These are phyloP conservation scores for Gambusia yucatana DNA, from an alignment of 2,797 vertebrate genomes.

Conservation along the genomic window DNA sequence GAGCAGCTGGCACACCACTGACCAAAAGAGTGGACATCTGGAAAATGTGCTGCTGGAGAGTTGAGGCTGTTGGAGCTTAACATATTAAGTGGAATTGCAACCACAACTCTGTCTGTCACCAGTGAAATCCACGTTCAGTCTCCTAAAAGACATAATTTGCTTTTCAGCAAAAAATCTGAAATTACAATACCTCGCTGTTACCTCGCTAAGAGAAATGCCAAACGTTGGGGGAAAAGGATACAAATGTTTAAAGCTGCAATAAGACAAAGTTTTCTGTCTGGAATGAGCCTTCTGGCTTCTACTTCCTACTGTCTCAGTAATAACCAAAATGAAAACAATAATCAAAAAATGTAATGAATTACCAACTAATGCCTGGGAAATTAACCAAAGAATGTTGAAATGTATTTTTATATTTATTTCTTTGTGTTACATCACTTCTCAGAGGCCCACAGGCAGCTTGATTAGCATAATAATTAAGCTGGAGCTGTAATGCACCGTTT, in stretches of 20 bases:
- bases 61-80: too few species aligned
- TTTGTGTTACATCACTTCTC: constrained; percentile 58
- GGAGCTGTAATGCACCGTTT: constrained; percentile 58
- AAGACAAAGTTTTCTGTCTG: neutral
- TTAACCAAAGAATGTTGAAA: constrained; percentile 35
- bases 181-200: neutral
- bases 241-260: neutral
- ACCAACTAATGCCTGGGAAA: constrained; percentile 29
- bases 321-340: constrained; percentile 39
- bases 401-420: constrained; percentile 65
- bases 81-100: neutral
- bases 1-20: neutral
- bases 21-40: constrained; percentile 1
- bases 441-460: constrained; percentile 32
- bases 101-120: neutral
- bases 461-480: constrained; percentile 78
- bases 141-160: neutral
- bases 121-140: neutral
- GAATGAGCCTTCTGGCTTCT: constrained; percentile 17
- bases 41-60: constrained; percentile 6
- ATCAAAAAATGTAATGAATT: constrained; percentile 41
- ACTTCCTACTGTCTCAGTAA: constrained; percentile 28
- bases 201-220: neutral
- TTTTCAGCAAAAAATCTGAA: neutral
- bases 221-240: neutral